Evolutionary conservation across 2,888 invertebrate genomes (phyloP), one percentile per base, ranked within the genome.

Genomic region (Metalampra italica): DNA sequence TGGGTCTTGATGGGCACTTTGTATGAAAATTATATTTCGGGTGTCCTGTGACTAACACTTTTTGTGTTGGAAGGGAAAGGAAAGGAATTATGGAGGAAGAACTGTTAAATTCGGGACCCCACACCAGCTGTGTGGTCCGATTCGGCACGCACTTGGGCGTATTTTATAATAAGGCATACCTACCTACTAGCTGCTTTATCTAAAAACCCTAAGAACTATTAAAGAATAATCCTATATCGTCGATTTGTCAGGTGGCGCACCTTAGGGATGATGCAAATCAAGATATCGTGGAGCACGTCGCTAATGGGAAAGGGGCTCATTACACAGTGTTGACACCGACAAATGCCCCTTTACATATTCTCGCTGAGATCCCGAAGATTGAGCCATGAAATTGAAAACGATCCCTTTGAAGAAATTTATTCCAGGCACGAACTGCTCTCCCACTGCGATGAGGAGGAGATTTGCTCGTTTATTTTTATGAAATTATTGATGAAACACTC

Each of bases 341-440:
- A 86, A 86, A 87, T 86, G 87, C 82, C 86, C 86, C 76, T 86
- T 86, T 86, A 86, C 86, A 85, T 87, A 86, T 84, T 87, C 86
- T 78, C 80, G 73, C 78, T 75, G 78, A 87, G 87, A 84, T 87
- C 78, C 84, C 83, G 81, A 85, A 87, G 87, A 89, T 88, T 85
- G 85, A 89, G 86, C 87, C 86, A 85, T 88, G 87, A 85, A 89
- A 87, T 86, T 87, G 88, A 87, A 89, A 88, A 88, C 87, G 87
- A 88, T 83, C 88, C 82, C 86, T 85, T 82, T 83, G 82, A 81
- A 83, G 84, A 86, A 88, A 89, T 89, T 87, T 87, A 89, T 88
- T 88, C 88, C 71, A 78, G 65, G 87, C 88, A 88, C 88, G 88
- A 86, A 84, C 86, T 81, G 79, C 79, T 82, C 81, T 74, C 75